Base-by-base conservation (phyloP, 1,140 invertebrate species). In the Bombus polaris region DNA sequence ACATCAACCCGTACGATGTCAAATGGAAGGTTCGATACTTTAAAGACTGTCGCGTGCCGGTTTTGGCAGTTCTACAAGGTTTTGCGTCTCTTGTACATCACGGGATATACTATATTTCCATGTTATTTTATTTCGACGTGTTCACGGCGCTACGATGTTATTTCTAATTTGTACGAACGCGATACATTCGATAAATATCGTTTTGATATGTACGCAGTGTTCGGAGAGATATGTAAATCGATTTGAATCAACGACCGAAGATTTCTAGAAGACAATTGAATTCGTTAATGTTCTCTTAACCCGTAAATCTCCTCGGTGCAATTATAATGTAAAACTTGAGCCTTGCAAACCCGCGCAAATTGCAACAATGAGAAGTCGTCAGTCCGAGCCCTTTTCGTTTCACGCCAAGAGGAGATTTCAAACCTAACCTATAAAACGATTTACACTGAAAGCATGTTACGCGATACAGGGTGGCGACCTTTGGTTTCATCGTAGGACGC, bases 401-500 rank as follows among this genome's bases (percentile, higher is more conserved):
- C 59, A 9, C 47, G 35, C 0, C 42, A 18, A 28, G 3, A n/a
- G 59, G 28, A 73, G 47, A 39, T 73, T 78, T 37, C 59, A 73
- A 65, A 81, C 85, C 83, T 88, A 89, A 42, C 70, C 83, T 88
- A 88, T 28, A 28, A 83, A 87, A 89, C 65, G 37, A 85, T 83
- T 90, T 81, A 89, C 83, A 87, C 6, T 79, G 74, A 89, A 88
- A 89, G 87, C 87, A 62, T 44, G 25, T 88, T 87, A 81, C 72
- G 65, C 74, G 59, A 77, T 89, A 42, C 68, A 81, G 71, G 53
- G 18, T 85, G 75, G 37, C 59, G 59, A 88, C 62, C 47, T 84
- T 32, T 77, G 68, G 57, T 71, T 84, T 71, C 25, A 85, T 80
- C 62, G 28, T 81, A 75, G 71, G 53, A 66, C 47, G 18, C 32